Evolutionary conservation across 2,888 invertebrate species (phyloP), one percentile per base, ranked within the genome.

Genomic region (Diaperis boleti): DNA sequence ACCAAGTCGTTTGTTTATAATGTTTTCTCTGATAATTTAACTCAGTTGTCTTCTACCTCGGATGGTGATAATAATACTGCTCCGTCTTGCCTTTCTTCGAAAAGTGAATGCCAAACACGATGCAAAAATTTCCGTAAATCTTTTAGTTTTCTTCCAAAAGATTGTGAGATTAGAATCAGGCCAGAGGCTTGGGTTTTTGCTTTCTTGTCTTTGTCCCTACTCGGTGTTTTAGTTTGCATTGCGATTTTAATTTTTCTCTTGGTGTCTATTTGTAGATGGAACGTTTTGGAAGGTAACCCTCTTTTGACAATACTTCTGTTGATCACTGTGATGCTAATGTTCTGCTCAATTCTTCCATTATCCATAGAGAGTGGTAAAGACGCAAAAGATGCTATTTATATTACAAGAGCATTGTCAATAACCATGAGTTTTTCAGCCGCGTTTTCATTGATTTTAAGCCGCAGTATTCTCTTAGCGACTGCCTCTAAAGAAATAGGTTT

Each of bases 271-370:
- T 87, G 88, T 65, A 83, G 86, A 68, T 85, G 85, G 39, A 86
- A 88, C 67, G 84, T 87, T 7, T 83, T 90, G 15, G 90, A 91
- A 74, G 90, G 90, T 3, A 89, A 89, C 76, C 90, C 90, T 0
- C 79, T 83, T 0, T 78, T 84, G 5, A 84, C 85, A 1, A 79
- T 86, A 10, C 66, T 85, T 3, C 69, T 86, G 3, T 69, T 86
- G 10, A 66, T 85, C 2, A 80, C 83, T 0, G 77, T 85, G 1
- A 77, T 85, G n/a, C 63, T 84, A 1, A 81, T 85, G 67, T 86
- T 84, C 68, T 78, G 78, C 35, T 82, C 85, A 1, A 82, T 85
- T 41, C 75, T 85, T 22, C 84, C 85, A 3, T 85, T 85, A 68
- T 80, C 83, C 10, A 73, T 86, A 65, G 83, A 84, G 50, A 71